A percentile compares a stretch with the other conserved stretches of the same genome.
Evolutionary conservation across 2,797 vertebrate genomes (phyloP).

Genomic region (Arrhamphus sclerolepis): DNA sequence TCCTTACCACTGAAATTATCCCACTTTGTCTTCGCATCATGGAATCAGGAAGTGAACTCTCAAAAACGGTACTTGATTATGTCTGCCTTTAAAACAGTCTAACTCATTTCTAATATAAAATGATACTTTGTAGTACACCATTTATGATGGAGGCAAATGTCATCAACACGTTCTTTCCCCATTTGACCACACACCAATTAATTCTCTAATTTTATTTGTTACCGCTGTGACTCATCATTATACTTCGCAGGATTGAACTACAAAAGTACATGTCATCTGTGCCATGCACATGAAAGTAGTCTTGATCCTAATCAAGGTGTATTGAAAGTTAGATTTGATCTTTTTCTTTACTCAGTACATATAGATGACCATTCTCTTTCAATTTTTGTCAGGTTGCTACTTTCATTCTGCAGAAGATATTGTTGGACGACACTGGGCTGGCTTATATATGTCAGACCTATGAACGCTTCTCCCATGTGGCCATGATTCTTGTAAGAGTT

Average conservation of each 20-base stretch:
- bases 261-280: too few species aligned
- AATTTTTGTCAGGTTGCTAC: slow-evolving; percentile 89
- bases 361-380: neutral
- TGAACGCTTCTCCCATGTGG: slow-evolving; percentile 96
- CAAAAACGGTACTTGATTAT: slow-evolving; percentile 88
- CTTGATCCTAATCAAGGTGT: too few species aligned
- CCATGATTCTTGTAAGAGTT: slow-evolving; percentile 94
- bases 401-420: slow-evolving; percentile 97
- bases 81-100: neutral
- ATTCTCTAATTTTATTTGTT: too few species aligned
- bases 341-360: neutral
- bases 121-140: too few species aligned
- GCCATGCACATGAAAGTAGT: too few species aligned
- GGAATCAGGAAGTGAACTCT: slow-evolving; percentile 98
- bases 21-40: slow-evolving; percentile 97
- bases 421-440: slow-evolving; percentile 96
- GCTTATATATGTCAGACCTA: slow-evolving; percentile 99
- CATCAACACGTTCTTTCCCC: too few species aligned
- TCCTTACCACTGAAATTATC: slow-evolving; percentile 97
- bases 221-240: too few species aligned
- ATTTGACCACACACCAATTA: too few species aligned
- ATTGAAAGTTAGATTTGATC: too few species aligned
- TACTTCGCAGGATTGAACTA: too few species aligned
- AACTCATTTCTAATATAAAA: neutral
- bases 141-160: too few species aligned